Evolutionary conservation across 1,140 invertebrate genomes (phyloP).

Genomic region (Sesamia nonagrioides): DNA sequence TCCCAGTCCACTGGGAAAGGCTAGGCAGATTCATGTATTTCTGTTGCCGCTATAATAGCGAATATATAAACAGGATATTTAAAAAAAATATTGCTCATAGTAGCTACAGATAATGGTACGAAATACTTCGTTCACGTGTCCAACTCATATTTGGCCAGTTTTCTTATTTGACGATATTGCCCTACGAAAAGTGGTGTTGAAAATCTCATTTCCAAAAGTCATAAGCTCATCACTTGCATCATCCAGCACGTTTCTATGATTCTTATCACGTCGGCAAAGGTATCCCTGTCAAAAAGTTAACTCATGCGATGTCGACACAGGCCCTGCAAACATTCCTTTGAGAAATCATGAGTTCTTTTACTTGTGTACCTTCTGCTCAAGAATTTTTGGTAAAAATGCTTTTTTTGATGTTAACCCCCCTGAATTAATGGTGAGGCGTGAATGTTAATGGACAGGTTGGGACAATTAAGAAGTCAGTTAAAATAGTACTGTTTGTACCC

Average conservation of each 20-base stretch:
- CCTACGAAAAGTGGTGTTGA: too few relatives aligned
- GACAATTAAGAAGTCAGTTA: slow-evolving; percentile 12
- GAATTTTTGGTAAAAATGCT: slow-evolving; percentile 62
- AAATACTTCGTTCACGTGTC: too few relatives aligned
- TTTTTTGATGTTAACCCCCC: slow-evolving; percentile 56
- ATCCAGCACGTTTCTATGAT: slow-evolving; percentile 62
- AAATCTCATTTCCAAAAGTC: not conserved
- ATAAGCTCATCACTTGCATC: slow-evolving; percentile 44
- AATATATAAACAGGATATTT: too few relatives aligned
- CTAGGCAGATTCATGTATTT: too few relatives aligned
- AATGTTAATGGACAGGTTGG: slow-evolving; percentile 54
- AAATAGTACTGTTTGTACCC: not conserved
- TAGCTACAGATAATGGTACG: too few relatives aligned
- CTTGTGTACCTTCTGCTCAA: slow-evolving; percentile 69
- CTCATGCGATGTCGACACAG: slow-evolving; percentile 74
- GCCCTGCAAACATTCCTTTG: slow-evolving; percentile 80
- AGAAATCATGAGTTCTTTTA: slow-evolving; percentile 84
- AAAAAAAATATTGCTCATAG: too few relatives aligned
- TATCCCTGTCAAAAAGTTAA: slow-evolving; percentile 85
- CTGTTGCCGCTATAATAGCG: too few relatives aligned
- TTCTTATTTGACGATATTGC: too few relatives aligned
- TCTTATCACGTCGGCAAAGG: slow-evolving; percentile 80
- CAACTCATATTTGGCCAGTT: too few relatives aligned
- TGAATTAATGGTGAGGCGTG: slow-evolving; percentile 57
- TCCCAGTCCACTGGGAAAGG: too few relatives aligned